Conservation (phyloP, 2,888 invertebrate genomes). For the Timema podura region DNA sequence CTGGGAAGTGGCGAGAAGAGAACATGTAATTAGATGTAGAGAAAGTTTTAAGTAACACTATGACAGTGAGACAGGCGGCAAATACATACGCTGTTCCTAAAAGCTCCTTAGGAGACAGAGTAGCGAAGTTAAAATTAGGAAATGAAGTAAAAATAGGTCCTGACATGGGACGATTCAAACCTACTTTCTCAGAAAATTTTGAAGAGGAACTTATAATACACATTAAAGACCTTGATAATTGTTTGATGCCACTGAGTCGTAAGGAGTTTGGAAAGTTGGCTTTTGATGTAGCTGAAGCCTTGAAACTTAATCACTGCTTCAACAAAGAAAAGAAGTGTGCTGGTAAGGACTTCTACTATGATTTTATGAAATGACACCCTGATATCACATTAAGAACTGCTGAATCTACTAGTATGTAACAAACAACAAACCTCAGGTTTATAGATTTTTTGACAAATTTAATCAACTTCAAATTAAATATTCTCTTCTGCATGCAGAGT, state of each 20-base stretch:
- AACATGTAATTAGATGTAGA: no score
- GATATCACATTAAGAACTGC: not conserved
- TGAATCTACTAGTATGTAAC: not conserved
- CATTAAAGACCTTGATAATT: not conserved
- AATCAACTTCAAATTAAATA: not conserved
- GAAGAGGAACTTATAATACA: no score
- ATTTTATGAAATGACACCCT: conserved; percentile 8
- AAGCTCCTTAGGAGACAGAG: no score
- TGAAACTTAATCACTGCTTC: conserved; percentile 19
- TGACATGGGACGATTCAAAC: no score
- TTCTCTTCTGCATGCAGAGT: not conserved
- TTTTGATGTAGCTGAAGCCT: conserved; percentile 24
- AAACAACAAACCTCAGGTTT: conserved; percentile 14
- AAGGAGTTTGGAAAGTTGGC: conserved; percentile 27
- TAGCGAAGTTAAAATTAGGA: no score
- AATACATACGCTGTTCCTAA: no score
- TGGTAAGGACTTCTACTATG: conserved; percentile 8
- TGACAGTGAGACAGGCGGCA: no score
- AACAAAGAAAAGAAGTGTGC: conserved; percentile 15
- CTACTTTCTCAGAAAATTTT: no score
- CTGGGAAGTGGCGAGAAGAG: no score
- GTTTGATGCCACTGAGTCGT: conserved; percentile 24
- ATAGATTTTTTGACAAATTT: conserved; percentile 6
- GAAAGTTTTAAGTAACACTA: no score
- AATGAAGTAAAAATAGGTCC: no score